These are phyloP conservation scores for Hirundichthys speculiger DNA, from an alignment of 2,113 vertebrate genomes.

Conservation along the genomic window DNA sequence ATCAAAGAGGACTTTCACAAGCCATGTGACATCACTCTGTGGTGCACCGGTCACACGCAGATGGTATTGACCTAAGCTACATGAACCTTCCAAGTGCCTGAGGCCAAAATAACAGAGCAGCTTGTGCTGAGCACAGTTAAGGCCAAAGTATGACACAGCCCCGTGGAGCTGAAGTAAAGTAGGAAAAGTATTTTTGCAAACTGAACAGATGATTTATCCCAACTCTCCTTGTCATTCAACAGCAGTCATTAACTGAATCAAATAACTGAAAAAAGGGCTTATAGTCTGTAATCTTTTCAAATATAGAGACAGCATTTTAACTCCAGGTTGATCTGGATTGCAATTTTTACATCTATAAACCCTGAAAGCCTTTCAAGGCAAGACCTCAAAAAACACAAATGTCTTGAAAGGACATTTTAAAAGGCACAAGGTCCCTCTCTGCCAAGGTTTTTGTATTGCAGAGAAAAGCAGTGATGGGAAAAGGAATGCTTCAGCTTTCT, in stretches of 20 bases:
- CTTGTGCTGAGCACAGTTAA: constrained; percentile 20
- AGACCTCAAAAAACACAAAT: constrained; percentile 62
- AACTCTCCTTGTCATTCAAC: background rate
- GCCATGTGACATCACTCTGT: constrained; percentile 68
- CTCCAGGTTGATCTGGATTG: constrained; percentile 19
- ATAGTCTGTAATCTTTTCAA: background rate
- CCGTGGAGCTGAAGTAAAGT: background rate
- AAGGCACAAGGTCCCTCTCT: constrained; percentile 66
- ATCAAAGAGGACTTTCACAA: constrained; percentile 70
- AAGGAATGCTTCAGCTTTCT: constrained; percentile 63
- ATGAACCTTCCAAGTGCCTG: constrained; percentile 53
- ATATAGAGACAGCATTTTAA: background rate
- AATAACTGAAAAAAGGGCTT: background rate
- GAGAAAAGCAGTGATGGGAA: constrained; percentile 60
- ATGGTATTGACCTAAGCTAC: constrained; percentile 65
- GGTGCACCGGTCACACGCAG: constrained; percentile 43
- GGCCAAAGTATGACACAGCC: constrained; percentile 30
- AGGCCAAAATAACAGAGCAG: constrained; percentile 64
- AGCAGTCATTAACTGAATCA: constrained; percentile 1
- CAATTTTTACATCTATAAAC: constrained; percentile 38
- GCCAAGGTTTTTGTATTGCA: constrained; percentile 56
- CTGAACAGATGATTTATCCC: background rate
- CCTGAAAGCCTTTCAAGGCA: constrained; percentile 41
- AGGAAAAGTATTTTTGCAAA: background rate
- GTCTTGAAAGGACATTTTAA: constrained; percentile 62